Evolutionary conservation across 1,140 invertebrate species (phyloP), one percentile per base, ranked within the genome.

Genomic region (Musca vetustissima): DNA sequence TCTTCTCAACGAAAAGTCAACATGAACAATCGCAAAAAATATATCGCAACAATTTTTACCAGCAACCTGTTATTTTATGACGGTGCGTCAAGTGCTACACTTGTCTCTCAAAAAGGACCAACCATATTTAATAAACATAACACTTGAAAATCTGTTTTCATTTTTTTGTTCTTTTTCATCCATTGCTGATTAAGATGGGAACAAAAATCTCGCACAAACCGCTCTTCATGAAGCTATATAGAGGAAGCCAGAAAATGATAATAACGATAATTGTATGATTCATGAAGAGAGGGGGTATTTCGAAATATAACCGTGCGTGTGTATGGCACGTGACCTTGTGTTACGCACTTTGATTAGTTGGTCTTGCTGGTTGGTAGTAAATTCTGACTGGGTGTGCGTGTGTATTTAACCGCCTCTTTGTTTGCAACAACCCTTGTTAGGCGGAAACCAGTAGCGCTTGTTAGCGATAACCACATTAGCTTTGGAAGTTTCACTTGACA

Each of bases 291-390:
- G 36, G 36, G 13, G 36, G 11, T 43, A 2, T 43, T 13, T 43
- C 13, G 6, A 13, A 11, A 43, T 8, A 43, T 8, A 43, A 11
- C 36, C 17, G 36, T 61, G 57, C 57, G 57, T 61, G 57, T 61
- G 57, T 21, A 2, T 61, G 57, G 28, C 57, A 61, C 57, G 57
- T 61, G 57, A 61, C 28, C 28, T 36, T n/a, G 57, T 61, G 57
- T 61, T 43, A 61, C 57, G 57, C 57, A 61, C 57, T 43, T 43
- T 61, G 57, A 61, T 61, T 61, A 61, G 57, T 43, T 61, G 57
- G 32, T 43, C 36, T 43, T 43, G 36, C 36, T 43, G 36, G 36
- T 43, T 43, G 11, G 36, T 43, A 43, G 36, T 13, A 43, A 43
- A 43, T 11, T 43, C 6, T 43, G 36, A 11, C 11, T 11, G 36